These are phyloP conservation scores for Nebria salina DNA, from an alignment of 2,888 invertebrate species.

Conservation along the genomic window DNA sequence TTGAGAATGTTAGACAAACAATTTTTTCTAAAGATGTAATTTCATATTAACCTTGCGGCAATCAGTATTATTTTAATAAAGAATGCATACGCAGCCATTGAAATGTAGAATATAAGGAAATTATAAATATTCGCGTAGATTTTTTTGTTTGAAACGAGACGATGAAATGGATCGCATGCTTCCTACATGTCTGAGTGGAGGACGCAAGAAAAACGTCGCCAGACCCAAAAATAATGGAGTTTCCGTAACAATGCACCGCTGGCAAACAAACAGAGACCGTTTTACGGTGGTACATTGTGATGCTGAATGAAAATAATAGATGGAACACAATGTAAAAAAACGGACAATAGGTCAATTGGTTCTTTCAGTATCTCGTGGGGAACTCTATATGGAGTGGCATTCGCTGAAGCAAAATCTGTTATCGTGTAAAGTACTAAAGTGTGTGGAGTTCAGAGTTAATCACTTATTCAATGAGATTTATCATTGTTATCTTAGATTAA, in stretches of 20 bases:
- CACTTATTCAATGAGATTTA: background rate
- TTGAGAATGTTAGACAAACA: background rate
- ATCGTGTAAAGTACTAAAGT: background rate
- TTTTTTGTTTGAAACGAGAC: background rate
- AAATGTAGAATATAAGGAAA: background rate
- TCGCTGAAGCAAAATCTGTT: background rate
- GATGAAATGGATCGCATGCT: background rate
- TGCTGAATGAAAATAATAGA: constrained; percentile 43
- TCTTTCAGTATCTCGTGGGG: constrained; percentile 29
- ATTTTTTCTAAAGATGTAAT: background rate
- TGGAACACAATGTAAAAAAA: constrained; percentile 44
- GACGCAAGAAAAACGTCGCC: constrained; percentile 10
- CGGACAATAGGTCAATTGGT: constrained; percentile 47
- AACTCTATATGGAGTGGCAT: background rate
- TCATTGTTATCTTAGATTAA: too few relatives aligned
- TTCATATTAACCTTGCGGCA: background rate
- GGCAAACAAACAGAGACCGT: constrained; percentile 44
- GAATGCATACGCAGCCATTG: background rate
- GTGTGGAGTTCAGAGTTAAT: background rate
- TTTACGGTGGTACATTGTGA: constrained; percentile 34
- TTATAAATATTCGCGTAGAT: background rate
- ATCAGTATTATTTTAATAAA: background rate
- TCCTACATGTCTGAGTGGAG: background rate
- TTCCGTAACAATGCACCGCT: constrained; percentile 43
- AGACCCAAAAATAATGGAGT: constrained; percentile 44